A percentile compares a stretch with the other conserved stretches of the same genome.
Evolutionary conservation across 2,888 invertebrate species (phyloP).

Genomic region (Acronicta leporina): DNA sequence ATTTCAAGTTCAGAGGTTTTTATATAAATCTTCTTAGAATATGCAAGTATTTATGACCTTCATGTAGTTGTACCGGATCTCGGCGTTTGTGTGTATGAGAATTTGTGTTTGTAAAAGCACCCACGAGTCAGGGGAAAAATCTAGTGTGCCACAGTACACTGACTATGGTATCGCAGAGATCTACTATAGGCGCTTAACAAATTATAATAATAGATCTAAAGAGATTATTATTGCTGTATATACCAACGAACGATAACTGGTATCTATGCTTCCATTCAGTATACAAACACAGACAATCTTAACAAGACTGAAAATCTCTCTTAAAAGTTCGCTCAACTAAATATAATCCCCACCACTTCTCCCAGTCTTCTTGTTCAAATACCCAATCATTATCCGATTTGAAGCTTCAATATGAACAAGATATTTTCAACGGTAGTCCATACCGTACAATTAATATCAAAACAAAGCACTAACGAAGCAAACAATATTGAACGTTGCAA

Average conservation of each 20-base stretch:
- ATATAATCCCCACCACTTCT: slow-evolving; percentile 7
- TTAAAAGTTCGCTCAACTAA: slow-evolving; percentile 3
- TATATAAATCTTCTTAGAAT: no score
- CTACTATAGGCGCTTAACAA: no score
- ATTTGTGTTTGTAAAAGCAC: no score
- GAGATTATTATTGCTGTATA: background rate
- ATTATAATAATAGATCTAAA: background rate
- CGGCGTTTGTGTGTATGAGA: no score
- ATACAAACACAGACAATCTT: background rate
- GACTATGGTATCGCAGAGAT: no score
- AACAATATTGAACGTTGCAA: slow-evolving; percentile 69
- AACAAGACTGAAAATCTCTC: background rate
- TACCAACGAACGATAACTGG: background rate
- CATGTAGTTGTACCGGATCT: no score
- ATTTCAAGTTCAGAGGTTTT: no score
- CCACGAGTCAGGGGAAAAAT: no score
- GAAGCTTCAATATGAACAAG: slow-evolving; percentile 34
- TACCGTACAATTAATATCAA: slow-evolving; percentile 53
- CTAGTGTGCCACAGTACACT: no score
- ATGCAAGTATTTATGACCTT: no score
- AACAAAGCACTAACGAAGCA: slow-evolving; percentile 72
- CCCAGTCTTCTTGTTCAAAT: slow-evolving; percentile 20
- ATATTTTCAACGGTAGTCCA: slow-evolving; percentile 41
- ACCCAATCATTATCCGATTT: slow-evolving; percentile 42
- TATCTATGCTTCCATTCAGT: background rate